Percentiles rank a stretch among this genome's conserved stretches.
phyloP scores from a whole-genome alignment of 2,888 invertebrate genomes.

The Apomyelois bistriatella region DNA sequence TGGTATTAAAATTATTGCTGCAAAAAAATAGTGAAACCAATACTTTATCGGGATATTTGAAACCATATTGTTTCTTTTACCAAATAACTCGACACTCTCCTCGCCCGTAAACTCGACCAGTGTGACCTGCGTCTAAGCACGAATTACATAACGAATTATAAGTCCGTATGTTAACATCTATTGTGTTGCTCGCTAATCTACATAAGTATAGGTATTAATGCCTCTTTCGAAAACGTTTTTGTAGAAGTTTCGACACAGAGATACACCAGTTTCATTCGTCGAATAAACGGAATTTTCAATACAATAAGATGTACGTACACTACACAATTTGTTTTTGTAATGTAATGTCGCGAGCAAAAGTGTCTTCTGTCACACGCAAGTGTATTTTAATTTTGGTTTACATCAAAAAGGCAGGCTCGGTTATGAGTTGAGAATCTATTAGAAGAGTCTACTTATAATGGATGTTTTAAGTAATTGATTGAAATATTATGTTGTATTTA shows the following conservation, averaged over 20 bases:
- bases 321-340: constrained; percentile 30
- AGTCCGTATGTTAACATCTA: constrained; percentile 66
- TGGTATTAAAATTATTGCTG: no score
- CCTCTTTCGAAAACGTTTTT: constrained; percentile 73
- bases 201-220: constrained; percentile 79
- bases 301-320: constrained; percentile 42
- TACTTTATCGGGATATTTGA: no score
- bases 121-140: constrained; percentile 34
- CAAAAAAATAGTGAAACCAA: no score
- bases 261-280: constrained; percentile 38
- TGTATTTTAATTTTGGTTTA: constrained; percentile 9
- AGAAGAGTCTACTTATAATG: no score
- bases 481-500: no score
- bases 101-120: background rate
- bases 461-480: no score
- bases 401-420: background rate
- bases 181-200: constrained; percentile 73
- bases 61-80: no score
- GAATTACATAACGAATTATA: constrained; percentile 74
- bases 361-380: constrained; percentile 14
- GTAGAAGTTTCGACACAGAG: constrained; percentile 63
- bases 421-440: background rate
- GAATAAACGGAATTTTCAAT: constrained; percentile 57
- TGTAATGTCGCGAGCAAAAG: constrained; percentile 35
- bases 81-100: background rate